Evolutionary conservation across 2,888 invertebrate species (phyloP).

Genomic region (Ashinkailepas kermadecensis): DNA sequence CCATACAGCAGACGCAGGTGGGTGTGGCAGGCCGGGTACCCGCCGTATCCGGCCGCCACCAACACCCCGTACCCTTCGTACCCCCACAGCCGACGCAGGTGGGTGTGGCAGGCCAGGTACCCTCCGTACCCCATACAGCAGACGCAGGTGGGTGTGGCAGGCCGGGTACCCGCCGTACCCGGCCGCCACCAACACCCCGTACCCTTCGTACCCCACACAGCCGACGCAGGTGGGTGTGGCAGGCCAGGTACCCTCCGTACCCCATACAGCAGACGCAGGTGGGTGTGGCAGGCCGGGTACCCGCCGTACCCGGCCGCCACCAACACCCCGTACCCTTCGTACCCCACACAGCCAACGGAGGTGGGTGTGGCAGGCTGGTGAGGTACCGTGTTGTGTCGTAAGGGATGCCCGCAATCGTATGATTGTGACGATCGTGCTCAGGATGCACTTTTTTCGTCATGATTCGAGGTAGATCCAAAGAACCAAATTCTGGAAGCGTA

Average conservation of each 20-base stretch:
- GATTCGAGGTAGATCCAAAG: too few species aligned
- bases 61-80: slow-evolving; percentile 48
- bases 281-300: slow-evolving; percentile 28
- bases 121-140: slow-evolving; percentile 50
- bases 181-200: slow-evolving; percentile 37
- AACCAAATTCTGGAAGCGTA: too few species aligned
- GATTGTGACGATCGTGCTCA: too few species aligned
- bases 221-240: background rate
- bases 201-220: slow-evolving; percentile 51
- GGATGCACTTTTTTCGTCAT: too few species aligned
- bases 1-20: slow-evolving; percentile 40
- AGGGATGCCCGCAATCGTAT: background rate
- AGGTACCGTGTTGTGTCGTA: background rate
- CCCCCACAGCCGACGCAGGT: slow-evolving; percentile 42
- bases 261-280: slow-evolving; percentile 42
- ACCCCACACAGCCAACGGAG: slow-evolving; percentile 44
- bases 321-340: slow-evolving; percentile 46
- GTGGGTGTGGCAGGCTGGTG: background rate
- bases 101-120: slow-evolving; percentile 27
- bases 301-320: slow-evolving; percentile 36
- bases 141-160: background rate
- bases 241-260: slow-evolving; percentile 46
- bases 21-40: slow-evolving; percentile 29
- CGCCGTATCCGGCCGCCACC: slow-evolving; percentile 35
- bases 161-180: slow-evolving; percentile 36